These are phyloP conservation scores for Heliconius ethilla DNA, from an alignment of 2,888 invertebrate species.

Conservation along the genomic window DNA sequence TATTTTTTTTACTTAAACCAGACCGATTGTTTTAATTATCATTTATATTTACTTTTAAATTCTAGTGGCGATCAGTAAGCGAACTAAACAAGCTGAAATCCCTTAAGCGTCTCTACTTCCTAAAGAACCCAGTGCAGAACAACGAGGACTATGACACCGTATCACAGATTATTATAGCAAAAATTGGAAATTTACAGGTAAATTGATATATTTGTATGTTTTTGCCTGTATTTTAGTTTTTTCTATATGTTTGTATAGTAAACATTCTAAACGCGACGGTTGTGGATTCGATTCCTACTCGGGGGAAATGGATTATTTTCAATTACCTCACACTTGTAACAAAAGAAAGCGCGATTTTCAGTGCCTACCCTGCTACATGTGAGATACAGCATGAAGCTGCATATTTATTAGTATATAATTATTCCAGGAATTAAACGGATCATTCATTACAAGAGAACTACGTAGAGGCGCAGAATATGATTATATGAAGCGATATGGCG, in stretches of 20 bases:
- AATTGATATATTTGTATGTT: not conserved
- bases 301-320: too few relatives aligned
- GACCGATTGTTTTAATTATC: not conserved
- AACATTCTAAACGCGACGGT: too few relatives aligned
- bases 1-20: too few relatives aligned
- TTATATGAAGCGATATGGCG: slow-evolving; percentile 91
- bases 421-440: slow-evolving; percentile 85
- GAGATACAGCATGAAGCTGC: too few relatives aligned
- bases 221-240: not conserved
- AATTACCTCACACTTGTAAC: too few relatives aligned
- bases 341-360: too few relatives aligned
- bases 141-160: slow-evolving; percentile 86
- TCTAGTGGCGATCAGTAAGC: slow-evolving; percentile 90
- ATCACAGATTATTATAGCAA: slow-evolving; percentile 91
- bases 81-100: slow-evolving; percentile 89
- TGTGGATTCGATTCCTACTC: too few relatives aligned
- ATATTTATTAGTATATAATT: slow-evolving; percentile 1
- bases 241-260: too few relatives aligned
- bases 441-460: slow-evolving; percentile 85
- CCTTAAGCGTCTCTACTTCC: slow-evolving; percentile 86
- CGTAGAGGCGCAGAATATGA: slow-evolving; percentile 95
- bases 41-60: slow-evolving; percentile 49
- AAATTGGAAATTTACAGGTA: slow-evolving; percentile 87
- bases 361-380: too few relatives aligned
- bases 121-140: slow-evolving; percentile 86